Evolutionary conservation across 2,888 invertebrate genomes (phyloP).

Genomic region (Polymixis lichenea): DNA sequence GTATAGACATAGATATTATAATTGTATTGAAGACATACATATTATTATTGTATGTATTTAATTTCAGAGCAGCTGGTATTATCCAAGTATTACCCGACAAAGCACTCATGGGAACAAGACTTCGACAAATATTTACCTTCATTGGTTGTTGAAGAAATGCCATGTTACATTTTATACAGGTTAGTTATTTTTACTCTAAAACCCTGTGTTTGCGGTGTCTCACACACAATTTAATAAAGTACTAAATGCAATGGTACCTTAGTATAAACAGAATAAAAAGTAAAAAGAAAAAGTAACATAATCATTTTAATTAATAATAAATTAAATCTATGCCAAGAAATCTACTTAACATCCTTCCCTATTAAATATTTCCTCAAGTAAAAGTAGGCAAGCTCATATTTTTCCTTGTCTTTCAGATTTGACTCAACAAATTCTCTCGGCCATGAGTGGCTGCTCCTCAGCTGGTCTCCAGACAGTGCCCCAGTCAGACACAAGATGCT

Average conservation of each 20-base stretch:
- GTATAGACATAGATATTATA: not conserved
- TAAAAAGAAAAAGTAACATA: not conserved
- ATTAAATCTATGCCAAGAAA: not conserved
- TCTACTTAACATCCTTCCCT: not conserved
- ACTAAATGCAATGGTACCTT: not conserved
- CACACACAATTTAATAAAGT: not conserved
- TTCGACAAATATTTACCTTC: conserved; percentile 94
- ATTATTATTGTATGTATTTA: conserved; percentile 20
- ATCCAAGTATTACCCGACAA: conserved; percentile 92
- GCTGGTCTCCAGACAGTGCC: conserved; percentile 98
- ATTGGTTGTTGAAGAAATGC: conserved; percentile 94
- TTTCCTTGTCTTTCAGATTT: conserved; percentile 86
- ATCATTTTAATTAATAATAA: not conserved
- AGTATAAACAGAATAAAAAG: not conserved
- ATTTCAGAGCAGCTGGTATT: conserved; percentile 94
- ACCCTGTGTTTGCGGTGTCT: not conserved
- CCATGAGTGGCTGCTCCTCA: conserved; percentile 97
- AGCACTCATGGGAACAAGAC: conserved; percentile 96
- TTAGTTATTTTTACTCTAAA: conserved; percentile 68
- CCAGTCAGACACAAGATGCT: conserved; percentile 98
- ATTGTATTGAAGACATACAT: conserved; percentile 5
- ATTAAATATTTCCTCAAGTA: conserved; percentile 2
- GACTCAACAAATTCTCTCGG: conserved; percentile 95
- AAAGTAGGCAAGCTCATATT: not conserved
- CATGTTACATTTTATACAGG: conserved; percentile 97